Conservation (phyloP, 2,113 vertebrate species). For the Spea bombifrons region DNA sequence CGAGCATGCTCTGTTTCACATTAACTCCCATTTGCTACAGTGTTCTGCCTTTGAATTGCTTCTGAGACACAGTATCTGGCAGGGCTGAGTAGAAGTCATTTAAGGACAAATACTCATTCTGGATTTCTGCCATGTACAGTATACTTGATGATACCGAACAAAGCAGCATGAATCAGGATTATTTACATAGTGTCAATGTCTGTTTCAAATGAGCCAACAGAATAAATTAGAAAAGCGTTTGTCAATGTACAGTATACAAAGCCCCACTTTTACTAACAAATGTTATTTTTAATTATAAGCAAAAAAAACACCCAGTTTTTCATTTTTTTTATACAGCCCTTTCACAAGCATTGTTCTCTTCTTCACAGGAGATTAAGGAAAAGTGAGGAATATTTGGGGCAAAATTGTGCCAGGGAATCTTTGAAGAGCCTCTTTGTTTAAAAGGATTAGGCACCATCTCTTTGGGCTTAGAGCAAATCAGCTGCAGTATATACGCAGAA, state of each 20-base stretch:
- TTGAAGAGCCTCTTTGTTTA: constrained; percentile 13
- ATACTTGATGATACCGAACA: constrained; percentile 72
- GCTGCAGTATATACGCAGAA: neutral
- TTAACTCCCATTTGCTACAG: constrained; percentile 77
- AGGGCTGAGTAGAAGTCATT: constrained; percentile 71
- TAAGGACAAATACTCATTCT: constrained; percentile 76
- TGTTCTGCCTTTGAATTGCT: constrained; percentile 79
- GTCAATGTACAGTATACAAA: constrained; percentile 59
- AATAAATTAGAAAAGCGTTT: constrained; percentile 55
- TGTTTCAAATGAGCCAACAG: constrained; percentile 61
- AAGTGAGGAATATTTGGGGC: constrained; percentile 45
- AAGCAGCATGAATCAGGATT: constrained; percentile 67
- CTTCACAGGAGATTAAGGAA: constrained; percentile 54
- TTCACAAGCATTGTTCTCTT: constrained; percentile 53
- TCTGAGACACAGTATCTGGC: constrained; percentile 74
- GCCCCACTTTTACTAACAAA: constrained; percentile 55
- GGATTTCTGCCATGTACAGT: constrained; percentile 74
- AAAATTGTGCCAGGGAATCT: neutral
- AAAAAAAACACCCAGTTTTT: constrained; percentile 50
- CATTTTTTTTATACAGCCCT: constrained; percentile 35
- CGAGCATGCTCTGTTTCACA: constrained; percentile 70
- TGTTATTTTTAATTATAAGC: constrained; percentile 49
- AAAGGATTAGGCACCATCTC: constrained; percentile 1
- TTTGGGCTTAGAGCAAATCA: neutral
- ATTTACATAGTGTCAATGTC: constrained; percentile 66